Evolutionary conservation across 1,140 invertebrate species (phyloP).

Genomic region (Drosophila pruinosa): DNA sequence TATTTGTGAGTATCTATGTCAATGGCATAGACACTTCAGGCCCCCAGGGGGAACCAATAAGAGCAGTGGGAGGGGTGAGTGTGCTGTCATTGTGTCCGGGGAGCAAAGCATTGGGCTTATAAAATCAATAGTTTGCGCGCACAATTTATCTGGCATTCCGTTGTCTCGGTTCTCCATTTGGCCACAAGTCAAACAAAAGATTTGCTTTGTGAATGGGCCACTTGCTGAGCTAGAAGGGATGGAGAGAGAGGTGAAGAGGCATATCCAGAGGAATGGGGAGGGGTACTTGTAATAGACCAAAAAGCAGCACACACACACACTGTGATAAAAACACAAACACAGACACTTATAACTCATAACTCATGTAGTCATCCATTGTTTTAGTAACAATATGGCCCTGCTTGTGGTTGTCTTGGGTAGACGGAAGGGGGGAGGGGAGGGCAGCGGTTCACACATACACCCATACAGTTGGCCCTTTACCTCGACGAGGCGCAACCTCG

Average conservation of each 20-base stretch:
- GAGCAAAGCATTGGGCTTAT: neutral
- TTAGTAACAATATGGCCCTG: conserved; percentile 67
- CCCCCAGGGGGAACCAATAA: conserved; percentile 4
- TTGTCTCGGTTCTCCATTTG: conserved; percentile 57
- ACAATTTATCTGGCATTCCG: conserved; percentile 55
- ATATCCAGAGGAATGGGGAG: neutral
- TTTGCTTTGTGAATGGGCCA: conserved; percentile 31
- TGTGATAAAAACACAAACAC: neutral
- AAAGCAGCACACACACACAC: conserved; percentile 18
- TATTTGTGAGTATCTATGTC: conserved; percentile 63
- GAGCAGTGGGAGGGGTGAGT: neutral
- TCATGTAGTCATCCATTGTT: conserved; percentile 68
- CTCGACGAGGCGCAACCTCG: conserved; percentile 29
- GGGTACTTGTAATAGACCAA: conserved; percentile 61
- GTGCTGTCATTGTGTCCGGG: conserved; percentile 16
- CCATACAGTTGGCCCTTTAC: conserved; percentile 40
- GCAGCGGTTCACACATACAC: too few relatives aligned
- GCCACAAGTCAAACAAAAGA: conserved; percentile 66
- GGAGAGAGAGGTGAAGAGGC: conserved; percentile 8
- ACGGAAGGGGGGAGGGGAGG: neutral
- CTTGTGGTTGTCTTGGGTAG: conserved; percentile 21
- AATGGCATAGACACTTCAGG: conserved; percentile 70
- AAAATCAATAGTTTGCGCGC: conserved; percentile 75
- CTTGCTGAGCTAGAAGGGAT: conserved; percentile 2
- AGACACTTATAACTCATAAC: conserved; percentile 45